Base-by-base conservation (phyloP, 1,140 invertebrate species). In the Drosophila subobscura region DNA sequence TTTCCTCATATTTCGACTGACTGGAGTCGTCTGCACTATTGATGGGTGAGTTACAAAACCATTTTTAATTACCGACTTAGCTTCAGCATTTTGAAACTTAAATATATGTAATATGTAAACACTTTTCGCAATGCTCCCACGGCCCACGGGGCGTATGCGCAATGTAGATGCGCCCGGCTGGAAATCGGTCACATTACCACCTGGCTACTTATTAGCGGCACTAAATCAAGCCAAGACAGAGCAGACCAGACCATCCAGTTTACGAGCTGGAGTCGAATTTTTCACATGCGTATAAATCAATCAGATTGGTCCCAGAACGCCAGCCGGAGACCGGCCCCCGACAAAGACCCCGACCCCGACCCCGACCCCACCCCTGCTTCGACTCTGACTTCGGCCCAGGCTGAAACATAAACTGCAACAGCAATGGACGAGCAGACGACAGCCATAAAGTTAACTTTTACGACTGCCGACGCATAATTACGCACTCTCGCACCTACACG, bases 251-350 rank as follows among this genome's bases (percentile, higher is more conserved):
- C 60, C 54, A 45, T 45, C 29, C 47, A 59, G 53, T 80, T 70
- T 72, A 76, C 58, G 72, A 64, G 49, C 53, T 64, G 67, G 41
- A 33, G 55, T 54, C 63, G 64, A 65, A 70, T 71, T 74, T 71
- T 81, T 86, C 83, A 78, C 78, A 88, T 76, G 76, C 65, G 56
- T 61, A 81, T 88, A 86, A 86, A 86, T 86, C 81, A 81, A 86
- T 88, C 73, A 67, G 53, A 71, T 67, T 29, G 29, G 20, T 12
- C 63, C 16, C 8, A 55, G 22, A 29, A 8, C n/a, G 61, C 59
- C 23, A 16, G 10, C 16, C 49, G 59, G 70, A 33, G 49, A 49
- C 23, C 5, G 52, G 23, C 22, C 20, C 33, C 33, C 33, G 29
- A 33, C 25, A 60, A 60, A 60, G 49, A 50, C 44, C 53, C 33